Base-by-base conservation (phyloP, 2,888 invertebrate species). In the Erebia epiphron region DNA sequence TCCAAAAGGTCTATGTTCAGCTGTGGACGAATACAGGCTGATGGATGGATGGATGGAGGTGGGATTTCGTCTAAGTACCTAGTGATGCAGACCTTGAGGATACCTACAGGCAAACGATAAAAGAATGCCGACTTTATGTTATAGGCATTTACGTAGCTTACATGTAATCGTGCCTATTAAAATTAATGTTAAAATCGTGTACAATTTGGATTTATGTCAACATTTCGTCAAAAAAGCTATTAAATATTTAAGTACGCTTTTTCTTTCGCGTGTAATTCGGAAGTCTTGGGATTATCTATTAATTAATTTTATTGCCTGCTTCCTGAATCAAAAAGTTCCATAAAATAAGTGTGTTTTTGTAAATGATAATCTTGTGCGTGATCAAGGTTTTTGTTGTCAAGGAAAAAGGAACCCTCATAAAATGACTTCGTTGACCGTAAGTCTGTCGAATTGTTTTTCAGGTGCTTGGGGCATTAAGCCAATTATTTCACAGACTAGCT, bases 171-270 rank as follows among this genome's bases (percentile, higher is more conserved):
- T 54, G 43, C 1, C 54, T 43, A 61, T 62, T 68, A 62, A 61
- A 18, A 43, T 43, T 66, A 66, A 66, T 66, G 56, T 57, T 57
- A 7, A 66, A 66, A 46, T 46, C 65, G 35, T 66, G 65, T 66
- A 43, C 13, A 13, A 56, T 52, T 56, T 66, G 43, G 14, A 66
- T 46, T 66, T 66, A 56, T 56, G 56, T 7, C 65, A 14, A 56
- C 66, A 56, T 56, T 66, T 18, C 35, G 11, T 52, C 21, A 43
- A 66, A 43, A 66, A 46, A 61, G 49, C 21, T 62, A 1, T 16
- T 41, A 35, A 21, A 21, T 14, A 26, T 41, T 54, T 16, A 35
- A 54, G 16, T 64, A n/a, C 16, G 41, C n/a, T 10, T 14, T 21
- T 54, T 65, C 43, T 54, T 56, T 57, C 43, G 5, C 13, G 66